Conservation (phyloP, 2,797 vertebrate species). For the Urocyon cinereoargenteus region DNA sequence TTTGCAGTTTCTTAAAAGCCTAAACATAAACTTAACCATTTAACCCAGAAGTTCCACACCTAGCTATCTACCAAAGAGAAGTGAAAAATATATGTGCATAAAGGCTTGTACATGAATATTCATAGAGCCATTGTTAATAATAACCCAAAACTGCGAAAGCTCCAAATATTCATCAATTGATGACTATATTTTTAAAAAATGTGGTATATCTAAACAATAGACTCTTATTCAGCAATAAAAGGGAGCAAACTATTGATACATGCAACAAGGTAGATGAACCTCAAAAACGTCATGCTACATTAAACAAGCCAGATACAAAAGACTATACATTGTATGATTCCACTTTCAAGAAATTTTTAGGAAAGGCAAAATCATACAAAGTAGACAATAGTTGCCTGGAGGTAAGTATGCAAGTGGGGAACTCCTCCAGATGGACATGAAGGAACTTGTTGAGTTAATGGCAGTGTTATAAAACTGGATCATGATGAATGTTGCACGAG, state of each 20-base stretch:
- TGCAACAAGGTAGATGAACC: not conserved
- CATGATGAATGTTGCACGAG: not conserved
- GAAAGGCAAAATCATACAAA: not conserved
- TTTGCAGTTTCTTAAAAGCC: not conserved
- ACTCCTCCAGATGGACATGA: not conserved
- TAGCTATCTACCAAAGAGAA: constrained; percentile 9
- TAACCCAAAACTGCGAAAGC: not conserved
- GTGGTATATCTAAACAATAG: not conserved
- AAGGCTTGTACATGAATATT: not conserved
- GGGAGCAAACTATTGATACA: not conserved
- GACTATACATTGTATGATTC: not conserved
- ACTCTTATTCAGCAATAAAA: not conserved
- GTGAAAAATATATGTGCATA: not conserved
- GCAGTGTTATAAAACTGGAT: not conserved
- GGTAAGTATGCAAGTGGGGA: not conserved
- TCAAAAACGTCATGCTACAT: not conserved
- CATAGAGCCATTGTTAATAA: not conserved
- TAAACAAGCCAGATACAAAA: not conserved
- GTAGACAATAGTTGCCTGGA: not conserved
- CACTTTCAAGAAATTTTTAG: not conserved
- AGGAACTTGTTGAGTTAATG: not conserved
- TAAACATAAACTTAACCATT: not conserved
- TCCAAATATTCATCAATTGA: not conserved
- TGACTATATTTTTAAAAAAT: not conserved
- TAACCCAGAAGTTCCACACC: not conserved